These are phyloP conservation scores for Anguilla pacifica DNA, from an alignment of 2,797 vertebrate genomes.

Conservation along the genomic window DNA sequence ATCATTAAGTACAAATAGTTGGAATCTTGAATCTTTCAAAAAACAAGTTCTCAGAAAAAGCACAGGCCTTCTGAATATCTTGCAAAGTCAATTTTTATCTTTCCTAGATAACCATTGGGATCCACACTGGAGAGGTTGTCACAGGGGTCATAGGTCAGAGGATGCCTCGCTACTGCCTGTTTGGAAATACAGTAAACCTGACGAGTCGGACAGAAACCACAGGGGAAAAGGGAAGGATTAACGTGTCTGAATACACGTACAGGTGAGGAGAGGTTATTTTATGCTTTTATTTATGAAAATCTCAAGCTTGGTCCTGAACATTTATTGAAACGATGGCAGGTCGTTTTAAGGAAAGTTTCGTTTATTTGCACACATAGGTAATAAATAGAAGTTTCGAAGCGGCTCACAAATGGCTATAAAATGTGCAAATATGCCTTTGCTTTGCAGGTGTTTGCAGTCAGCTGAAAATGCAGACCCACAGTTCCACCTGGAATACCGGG, in stretches of 20 bases:
- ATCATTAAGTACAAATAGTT: not conserved
- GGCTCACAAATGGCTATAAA: constrained; percentile 21
- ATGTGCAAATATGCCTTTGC: constrained; percentile 8
- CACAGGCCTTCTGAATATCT: not conserved
- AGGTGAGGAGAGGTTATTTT: constrained; percentile 69
- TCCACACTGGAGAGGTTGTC: constrained; percentile 98
- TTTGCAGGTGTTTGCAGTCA: constrained; percentile 89
- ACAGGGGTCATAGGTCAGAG: constrained; percentile 97
- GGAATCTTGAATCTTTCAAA: not conserved
- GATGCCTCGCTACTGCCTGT: constrained; percentile 97
- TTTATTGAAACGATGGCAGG: not conserved
- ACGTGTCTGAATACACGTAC: constrained; percentile 95
- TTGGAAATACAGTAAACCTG: constrained; percentile 97
- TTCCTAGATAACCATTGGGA: constrained; percentile 94
- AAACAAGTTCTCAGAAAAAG: not conserved
- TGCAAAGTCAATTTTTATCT: not conserved
- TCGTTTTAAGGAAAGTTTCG: not conserved
- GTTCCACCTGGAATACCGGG: constrained; percentile 89
- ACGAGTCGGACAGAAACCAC: constrained; percentile 99
- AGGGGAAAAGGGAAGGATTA: constrained; percentile 94
- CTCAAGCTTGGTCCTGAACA: not conserved
- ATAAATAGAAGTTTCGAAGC: constrained; percentile 16
- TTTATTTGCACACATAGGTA: not conserved
- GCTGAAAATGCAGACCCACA: constrained; percentile 93
- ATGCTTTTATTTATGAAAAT: not conserved